Evolutionary conservation across 1,140 invertebrate genomes (phyloP), one percentile per base, ranked within the genome.

Genomic region (Portunus trituberculatus): DNA sequence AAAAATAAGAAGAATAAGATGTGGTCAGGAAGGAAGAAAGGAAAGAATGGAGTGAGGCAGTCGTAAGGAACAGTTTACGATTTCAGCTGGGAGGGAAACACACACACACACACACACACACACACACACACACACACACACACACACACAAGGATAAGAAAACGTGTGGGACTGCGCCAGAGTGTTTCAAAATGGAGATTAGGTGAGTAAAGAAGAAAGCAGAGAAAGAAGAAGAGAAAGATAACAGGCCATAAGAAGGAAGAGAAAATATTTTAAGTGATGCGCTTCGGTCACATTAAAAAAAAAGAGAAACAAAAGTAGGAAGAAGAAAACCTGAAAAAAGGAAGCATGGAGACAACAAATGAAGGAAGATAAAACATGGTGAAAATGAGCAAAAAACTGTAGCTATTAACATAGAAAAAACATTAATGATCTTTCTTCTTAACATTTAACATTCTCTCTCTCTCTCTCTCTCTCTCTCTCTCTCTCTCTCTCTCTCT

Each of bases 41-140:
- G 67, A 76, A n/a, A 76, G n/a, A 76, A 76, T 76, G 67, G 67
- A 76, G 67, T 76, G 67, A 76, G 67, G n/a, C 67, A 76, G 67
- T n/a, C n/a, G 25, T 25, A 76, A n/a, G 25, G 67, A 76, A 76
- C 20, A 76, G 20, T 76, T 76, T 76, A n/a, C 67, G 20, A 76
- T 76, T 76, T 76, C n/a, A 25, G 20, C 20, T 76, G 67, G 20
- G n/a, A n/a, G n/a, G 20, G 20, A n/a, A 76, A 39, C 39, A 39
- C 39, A 39, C 39, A 39, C 39, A 39, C 39, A 39, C 39, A 39
- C 39, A 39, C 39, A 39, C 39, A 39, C 39, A 39, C 39, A 39
- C 39, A 39, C 39, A 39, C 39, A 39, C 39, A 39, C 39, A 39
- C 39, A 39, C 39, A 39, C 39, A 39, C 39, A 39, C 39, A 39